phyloP scores from a whole-genome alignment of 2,113 vertebrate species.

The Lophochroa leadbeateri region DNA sequence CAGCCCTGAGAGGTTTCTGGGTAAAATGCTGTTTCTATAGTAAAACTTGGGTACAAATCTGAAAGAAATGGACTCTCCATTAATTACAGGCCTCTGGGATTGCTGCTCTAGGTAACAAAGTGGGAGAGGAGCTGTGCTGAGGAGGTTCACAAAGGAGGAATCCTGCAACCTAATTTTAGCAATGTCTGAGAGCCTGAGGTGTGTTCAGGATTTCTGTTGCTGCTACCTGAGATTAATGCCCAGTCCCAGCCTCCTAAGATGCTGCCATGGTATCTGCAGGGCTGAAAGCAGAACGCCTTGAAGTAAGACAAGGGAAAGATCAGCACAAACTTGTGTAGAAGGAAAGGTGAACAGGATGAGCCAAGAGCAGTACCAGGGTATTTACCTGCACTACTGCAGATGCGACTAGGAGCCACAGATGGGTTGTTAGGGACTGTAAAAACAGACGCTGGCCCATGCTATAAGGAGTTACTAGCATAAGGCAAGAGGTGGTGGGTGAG shows the following conservation, averaged over 20 bases:
- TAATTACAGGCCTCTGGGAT: background rate
- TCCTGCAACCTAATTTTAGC: background rate
- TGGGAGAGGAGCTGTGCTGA: background rate
- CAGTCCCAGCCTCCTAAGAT: background rate
- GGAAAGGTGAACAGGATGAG: background rate
- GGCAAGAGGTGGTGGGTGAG: background rate
- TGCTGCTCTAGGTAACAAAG: background rate
- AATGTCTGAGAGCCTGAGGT: accelerated
- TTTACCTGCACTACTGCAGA: background rate
- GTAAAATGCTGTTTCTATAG: background rate
- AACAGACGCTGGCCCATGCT: background rate
- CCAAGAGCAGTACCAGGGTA: background rate
- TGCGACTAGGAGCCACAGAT: background rate
- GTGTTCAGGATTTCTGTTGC: background rate
- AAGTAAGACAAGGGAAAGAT: background rate
- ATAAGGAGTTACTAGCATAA: background rate
- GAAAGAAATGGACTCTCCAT: background rate
- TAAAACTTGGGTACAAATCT: background rate
- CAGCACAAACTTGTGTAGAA: background rate
- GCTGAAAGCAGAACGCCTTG: background rate
- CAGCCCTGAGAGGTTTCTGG: background rate
- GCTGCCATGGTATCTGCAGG: background rate
- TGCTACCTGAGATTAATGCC: background rate
- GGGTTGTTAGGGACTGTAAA: background rate
- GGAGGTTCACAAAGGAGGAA: background rate